Base-by-base conservation (phyloP, 2,888 invertebrate species). In the Onthophagus sagittarius region DNA sequence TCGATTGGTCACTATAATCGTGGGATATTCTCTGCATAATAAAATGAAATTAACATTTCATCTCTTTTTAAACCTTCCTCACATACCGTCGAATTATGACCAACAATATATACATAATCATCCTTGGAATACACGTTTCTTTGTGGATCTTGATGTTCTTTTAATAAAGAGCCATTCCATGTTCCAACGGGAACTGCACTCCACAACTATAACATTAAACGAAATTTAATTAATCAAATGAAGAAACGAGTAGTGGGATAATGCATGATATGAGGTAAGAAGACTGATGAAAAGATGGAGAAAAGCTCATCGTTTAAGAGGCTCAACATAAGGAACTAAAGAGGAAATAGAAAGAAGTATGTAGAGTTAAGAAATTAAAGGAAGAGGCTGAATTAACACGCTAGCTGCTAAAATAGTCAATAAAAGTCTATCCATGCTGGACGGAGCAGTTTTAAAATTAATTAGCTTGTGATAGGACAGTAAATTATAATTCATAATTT, bases 1-100 rank as follows among this genome's bases (percentile, higher is more conserved):
- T 95, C 6, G 95, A 96, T 80, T 95, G 93, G 78, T 94, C 92
- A 80, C 93, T 93, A 83, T 95, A 96, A 85, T 97, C 96, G 85
- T 96, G 95, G 0, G 94, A 92, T n/a, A 67, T 72, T 11, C 31
- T 71, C 71, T 39, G 14, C 15, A 6, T 23, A 64, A 64, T 5
- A 14, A 13, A 13, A 15, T 64, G 13, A 64, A 23, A 64, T 15
- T 64, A 15, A 14, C 11, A 67, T 31, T 23, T 23, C 7, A 9
- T n/a, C 23, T 15, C 15, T 13, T n/a, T 64, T 64, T 14, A 64
- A 31, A 63, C 5, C 7, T 31, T 13, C 3, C 33, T 53, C 7
- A 33, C 75, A 79, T 79, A 92, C 90, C 83, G 91, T 92, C 77
- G 94, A 95, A 80, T 91, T 92, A 78, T 91, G 90, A 76, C 95